Evolutionary conservation across 2,797 vertebrate genomes (phyloP).

Genomic region (Alexandromys oeconomus): DNA sequence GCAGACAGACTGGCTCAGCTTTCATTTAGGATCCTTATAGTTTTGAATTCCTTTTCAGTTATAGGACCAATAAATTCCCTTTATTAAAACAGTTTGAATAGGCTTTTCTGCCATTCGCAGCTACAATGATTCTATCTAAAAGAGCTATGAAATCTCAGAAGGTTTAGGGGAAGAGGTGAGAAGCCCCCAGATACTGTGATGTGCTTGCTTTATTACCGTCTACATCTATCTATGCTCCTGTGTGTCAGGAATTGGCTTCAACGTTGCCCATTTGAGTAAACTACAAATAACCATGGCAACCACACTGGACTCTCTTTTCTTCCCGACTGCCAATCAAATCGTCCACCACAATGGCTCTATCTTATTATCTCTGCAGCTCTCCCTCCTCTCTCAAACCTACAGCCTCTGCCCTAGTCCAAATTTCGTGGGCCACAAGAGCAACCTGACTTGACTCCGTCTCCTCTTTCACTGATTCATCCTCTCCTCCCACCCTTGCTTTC

Average conservation of each 20-base stretch:
- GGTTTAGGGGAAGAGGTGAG: conserved; percentile 3
- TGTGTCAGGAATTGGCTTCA: conserved; percentile 16
- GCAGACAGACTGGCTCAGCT: not conserved
- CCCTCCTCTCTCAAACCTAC: not conserved
- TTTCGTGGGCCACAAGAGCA: not conserved
- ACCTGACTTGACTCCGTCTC: not conserved
- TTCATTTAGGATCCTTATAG: not conserved
- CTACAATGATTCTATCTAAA: conserved; percentile 26
- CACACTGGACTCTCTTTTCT: not conserved
- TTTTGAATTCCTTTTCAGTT: conserved; percentile 25
- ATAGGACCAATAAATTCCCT: not conserved
- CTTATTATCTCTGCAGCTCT: not conserved
- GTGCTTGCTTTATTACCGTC: not conserved
- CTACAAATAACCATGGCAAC: conserved; percentile 30
- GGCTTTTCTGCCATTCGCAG: conserved; percentile 42
- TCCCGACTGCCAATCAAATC: not conserved
- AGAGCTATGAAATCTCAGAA: conserved; percentile 22
- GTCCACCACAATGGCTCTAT: not conserved
- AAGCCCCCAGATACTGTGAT: not conserved
- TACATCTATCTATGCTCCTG: not conserved
- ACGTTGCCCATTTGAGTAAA: not conserved
- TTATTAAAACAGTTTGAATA: conserved; percentile 24
- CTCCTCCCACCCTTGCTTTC: not conserved
- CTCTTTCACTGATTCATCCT: not conserved
- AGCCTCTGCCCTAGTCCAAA: not conserved